Evolutionary conservation across 2,888 invertebrate species (phyloP).

Genomic region (Cerastis leucographa): DNA sequence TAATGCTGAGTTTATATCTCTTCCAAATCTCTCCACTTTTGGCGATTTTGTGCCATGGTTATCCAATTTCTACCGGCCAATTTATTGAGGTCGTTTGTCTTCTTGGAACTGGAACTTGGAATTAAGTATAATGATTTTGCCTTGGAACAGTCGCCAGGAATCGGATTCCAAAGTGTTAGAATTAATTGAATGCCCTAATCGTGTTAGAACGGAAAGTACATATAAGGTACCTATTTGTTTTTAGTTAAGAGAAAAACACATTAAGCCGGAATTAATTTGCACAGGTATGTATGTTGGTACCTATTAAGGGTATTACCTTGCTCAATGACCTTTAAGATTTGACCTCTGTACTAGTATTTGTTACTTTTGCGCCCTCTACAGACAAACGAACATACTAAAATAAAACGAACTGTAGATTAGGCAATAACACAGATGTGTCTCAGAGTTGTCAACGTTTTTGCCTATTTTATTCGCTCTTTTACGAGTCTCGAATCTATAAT

Average conservation of each 20-base stretch:
- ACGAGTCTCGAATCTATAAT: no score
- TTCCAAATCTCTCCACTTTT: neutral
- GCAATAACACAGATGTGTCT: no score
- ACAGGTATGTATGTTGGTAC: neutral
- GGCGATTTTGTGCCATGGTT: neutral
- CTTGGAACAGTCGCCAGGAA: neutral
- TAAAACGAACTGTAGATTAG: no score
- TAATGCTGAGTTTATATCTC: neutral
- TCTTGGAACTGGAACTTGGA: slow-evolving; percentile 11
- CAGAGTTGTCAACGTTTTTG: no score
- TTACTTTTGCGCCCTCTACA: no score
- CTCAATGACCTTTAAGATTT: no score
- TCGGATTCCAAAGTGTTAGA: slow-evolving; percentile 9
- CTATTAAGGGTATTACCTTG: no score
- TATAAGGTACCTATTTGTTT: neutral
- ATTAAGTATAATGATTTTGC: slow-evolving; percentile 3
- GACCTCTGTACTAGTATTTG: no score
- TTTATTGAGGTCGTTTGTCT: neutral
- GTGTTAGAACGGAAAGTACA: slow-evolving; percentile 2
- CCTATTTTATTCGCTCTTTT: no score
- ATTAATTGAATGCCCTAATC: slow-evolving; percentile 7
- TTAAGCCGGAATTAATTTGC: slow-evolving; percentile 7
- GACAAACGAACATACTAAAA: no score
- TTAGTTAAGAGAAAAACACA: slow-evolving; percentile 9
- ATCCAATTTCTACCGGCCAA: neutral